phyloP scores from a whole-genome alignment of 2,888 invertebrate genomes.

The Erpobdella octoculata region DNA sequence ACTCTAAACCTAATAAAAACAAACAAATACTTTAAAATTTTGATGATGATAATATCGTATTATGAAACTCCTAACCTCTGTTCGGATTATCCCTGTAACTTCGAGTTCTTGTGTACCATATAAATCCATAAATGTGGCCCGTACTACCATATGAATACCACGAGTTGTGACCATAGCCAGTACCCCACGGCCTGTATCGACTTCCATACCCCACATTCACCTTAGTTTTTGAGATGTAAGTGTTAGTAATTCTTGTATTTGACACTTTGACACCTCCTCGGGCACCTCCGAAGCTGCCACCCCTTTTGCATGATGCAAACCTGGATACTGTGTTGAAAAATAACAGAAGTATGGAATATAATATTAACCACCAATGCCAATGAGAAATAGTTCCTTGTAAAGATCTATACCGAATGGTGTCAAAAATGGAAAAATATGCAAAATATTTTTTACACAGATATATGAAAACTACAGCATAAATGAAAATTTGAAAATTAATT shows the following conservation, averaged over 20 bases:
- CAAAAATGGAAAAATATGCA: too few species aligned
- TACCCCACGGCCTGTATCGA: conserved; percentile 55
- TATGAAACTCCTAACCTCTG: conserved; percentile 15
- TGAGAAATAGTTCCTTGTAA: too few species aligned
- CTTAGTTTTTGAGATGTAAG: not conserved
- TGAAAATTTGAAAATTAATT: too few species aligned
- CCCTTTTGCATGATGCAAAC: too few species aligned
- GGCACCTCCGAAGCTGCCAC: not conserved
- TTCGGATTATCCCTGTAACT: conserved; percentile 24
- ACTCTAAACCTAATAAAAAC: not conserved
- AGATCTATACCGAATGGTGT: too few species aligned
- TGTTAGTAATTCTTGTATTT: not conserved
- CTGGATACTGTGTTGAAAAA: too few species aligned
- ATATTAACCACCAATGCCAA: too few species aligned
- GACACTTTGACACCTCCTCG: not conserved
- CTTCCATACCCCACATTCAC: not conserved
- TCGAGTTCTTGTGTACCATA: conserved; percentile 17
- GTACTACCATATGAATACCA: conserved; percentile 26
- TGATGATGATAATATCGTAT: not conserved
- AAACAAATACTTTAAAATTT: not conserved
- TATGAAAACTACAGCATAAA: too few species aligned
- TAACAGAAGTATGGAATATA: too few species aligned
- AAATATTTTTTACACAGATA: too few species aligned
- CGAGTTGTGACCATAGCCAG: not conserved
- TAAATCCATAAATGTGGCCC: conserved; percentile 30